phyloP scores from a whole-genome alignment of 92 coral and sea anemone species.

The Parazoanthus swiftii region DNA sequence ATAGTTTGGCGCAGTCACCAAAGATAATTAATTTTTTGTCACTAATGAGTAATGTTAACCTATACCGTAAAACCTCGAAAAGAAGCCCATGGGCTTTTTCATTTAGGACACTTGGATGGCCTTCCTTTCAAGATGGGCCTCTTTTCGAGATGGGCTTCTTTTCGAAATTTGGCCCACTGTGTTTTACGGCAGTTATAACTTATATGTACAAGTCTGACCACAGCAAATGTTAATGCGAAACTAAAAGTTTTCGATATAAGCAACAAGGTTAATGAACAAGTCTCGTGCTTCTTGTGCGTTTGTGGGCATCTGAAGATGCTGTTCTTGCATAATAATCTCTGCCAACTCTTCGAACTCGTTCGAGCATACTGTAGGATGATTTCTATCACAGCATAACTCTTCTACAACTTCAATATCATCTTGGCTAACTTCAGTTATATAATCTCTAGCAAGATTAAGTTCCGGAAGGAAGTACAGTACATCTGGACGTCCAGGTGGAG shows the following conservation, averaged over 20 bases:
- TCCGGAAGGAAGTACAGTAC: conserved; percentile 36
- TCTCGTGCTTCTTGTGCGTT: conserved; percentile 3
- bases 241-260: neutral
- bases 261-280: conserved; percentile 6
- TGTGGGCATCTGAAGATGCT: conserved; percentile 10
- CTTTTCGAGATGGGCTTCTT: too few relatives aligned
- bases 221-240: neutral
- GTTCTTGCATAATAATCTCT: conserved; percentile 3
- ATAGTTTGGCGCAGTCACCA: too few relatives aligned
- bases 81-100: too few relatives aligned
- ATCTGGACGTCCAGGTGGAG: conserved; percentile 46
- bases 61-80: too few relatives aligned
- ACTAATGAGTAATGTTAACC: too few relatives aligned
- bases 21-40: too few relatives aligned
- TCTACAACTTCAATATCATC: conserved; percentile 26
- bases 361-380: conserved; percentile 1
- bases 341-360: conserved; percentile 2
- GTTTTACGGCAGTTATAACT: too few relatives aligned
- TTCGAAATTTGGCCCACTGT: too few relatives aligned
- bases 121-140: too few relatives aligned
- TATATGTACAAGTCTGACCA: too few relatives aligned
- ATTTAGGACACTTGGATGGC: too few relatives aligned
- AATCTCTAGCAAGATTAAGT: conserved; percentile 16
- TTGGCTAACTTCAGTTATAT: conserved; percentile 8
- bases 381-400: neutral